Percentiles rank a stretch among this genome's conserved stretches.
phyloP scores from a whole-genome alignment of 2,113 vertebrate species.

The Percina caprodes region DNA sequence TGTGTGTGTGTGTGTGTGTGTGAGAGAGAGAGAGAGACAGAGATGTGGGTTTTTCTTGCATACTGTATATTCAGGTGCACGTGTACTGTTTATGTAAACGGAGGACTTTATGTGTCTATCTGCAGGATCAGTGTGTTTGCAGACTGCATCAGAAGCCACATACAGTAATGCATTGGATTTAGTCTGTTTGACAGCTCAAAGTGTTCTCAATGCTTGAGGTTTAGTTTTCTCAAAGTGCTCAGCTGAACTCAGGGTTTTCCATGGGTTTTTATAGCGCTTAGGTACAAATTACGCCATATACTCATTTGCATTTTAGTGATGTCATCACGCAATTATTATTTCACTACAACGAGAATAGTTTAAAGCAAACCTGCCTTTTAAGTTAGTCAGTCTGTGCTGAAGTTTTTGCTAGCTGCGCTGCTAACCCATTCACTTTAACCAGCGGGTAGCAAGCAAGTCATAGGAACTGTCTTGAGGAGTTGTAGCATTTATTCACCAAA shows the following conservation, averaged over 20 bases:
- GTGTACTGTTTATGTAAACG: slow-evolving; percentile 50
- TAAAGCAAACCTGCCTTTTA: too few relatives aligned
- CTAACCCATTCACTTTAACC: too few relatives aligned
- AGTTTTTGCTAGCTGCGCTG: too few relatives aligned
- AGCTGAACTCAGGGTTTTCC: slow-evolving; percentile 3
- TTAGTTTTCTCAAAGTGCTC: slow-evolving; percentile 38
- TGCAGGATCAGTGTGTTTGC: slow-evolving; percentile 51
- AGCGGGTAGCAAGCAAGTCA: too few relatives aligned
- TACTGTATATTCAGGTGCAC: slow-evolving; percentile 65
- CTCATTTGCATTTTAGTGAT: too few relatives aligned
- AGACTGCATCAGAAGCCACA: slow-evolving; percentile 37
- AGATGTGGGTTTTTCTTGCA: slow-evolving; percentile 24
- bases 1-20: slow-evolving; percentile 9
- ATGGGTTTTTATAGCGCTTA: too few relatives aligned
- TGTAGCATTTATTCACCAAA: too few relatives aligned
- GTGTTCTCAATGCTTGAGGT: slow-evolving; percentile 27
- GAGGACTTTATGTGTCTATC: slow-evolving; percentile 33
- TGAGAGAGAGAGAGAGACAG: slow-evolving; percentile 17
- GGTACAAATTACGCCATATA: too few relatives aligned
- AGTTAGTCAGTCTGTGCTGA: too few relatives aligned
- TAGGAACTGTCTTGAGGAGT: too few relatives aligned
- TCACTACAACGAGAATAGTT: too few relatives aligned
- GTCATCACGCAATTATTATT: too few relatives aligned
- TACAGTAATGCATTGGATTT: slow-evolving; percentile 29
- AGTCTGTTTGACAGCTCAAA: slow-evolving; percentile 53